Evolutionary conservation across 2,113 vertebrate species (phyloP), one percentile per base, ranked within the genome.

Genomic region (Athene cunicularia): DNA sequence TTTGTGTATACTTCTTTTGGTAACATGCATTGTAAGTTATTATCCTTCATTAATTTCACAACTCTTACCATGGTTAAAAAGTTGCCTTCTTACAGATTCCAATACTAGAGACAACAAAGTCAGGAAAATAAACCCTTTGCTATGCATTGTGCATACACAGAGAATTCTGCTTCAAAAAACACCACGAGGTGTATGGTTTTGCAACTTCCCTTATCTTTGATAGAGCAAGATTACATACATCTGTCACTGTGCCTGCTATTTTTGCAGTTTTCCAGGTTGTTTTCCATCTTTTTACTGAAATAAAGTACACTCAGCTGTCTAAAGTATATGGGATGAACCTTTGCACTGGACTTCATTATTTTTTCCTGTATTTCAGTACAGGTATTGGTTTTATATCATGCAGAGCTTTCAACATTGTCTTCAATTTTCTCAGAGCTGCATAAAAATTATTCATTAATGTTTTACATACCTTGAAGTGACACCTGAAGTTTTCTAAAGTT

Each of bases 91-190:
- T 55, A 50, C 1, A 47, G 1, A 2, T 75, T 93, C 28, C 12
- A 63, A 3, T 58, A 77, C 27, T 24, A 63, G 28, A 79, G 30
- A 39, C 0, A 1, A 4, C 8, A 68, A 85, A 67, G 28, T 17
- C 18, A 45, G 3, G 19, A 37, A 79, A 72, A 71, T 11, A 79
- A 63, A 47, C n/a, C 2, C 6, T 87, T 70, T 58, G 11, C 4
- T 86, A 30, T 70, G 4, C 5, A 2, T 27, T 79, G 5, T 27
- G 23, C 32, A 55, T 26, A 43, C 0, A 0, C 17, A 71, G 15
- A 92, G 13, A 90, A 79, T 47, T 90, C 17, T 67, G 10, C 37
- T 82, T 87, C 30, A 35, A 71, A 84, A 79, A 17, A 85, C 49
- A 82, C 26, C 19, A 56, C 24, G 13, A 90, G 0, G 3, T 37